phyloP scores from a whole-genome alignment of 2,113 vertebrate genomes.

The Gnathonemus longibarbis region DNA sequence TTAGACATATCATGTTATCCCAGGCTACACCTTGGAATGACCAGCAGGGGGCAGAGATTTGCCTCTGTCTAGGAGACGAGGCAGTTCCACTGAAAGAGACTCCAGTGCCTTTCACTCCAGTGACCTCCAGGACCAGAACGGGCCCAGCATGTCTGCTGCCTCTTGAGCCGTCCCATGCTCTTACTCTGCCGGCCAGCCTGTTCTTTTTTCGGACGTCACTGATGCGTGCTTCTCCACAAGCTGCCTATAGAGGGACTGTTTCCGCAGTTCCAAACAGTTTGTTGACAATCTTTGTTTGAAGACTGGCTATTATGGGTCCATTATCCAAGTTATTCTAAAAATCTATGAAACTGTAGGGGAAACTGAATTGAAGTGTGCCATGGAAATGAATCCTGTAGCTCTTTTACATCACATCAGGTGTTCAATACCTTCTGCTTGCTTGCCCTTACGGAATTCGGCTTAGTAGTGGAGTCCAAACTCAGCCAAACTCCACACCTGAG shows the following conservation, averaged over 20 bases:
- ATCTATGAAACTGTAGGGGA: not conserved
- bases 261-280: not conserved
- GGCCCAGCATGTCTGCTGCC: not conserved
- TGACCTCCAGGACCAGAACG: constrained; percentile 30
- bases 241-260: not conserved
- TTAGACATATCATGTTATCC: constrained; percentile 17
- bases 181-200: not conserved
- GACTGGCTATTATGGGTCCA: not conserved
- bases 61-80: constrained; percentile 8
- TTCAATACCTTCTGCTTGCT: not conserved
- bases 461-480: not conserved
- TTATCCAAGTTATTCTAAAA: not conserved
- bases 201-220: not conserved
- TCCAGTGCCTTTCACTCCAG: constrained; percentile 65
- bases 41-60: constrained; percentile 4
- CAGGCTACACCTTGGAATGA: not conserved
- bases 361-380: not conserved
- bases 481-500: not conserved
- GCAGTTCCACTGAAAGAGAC: constrained; percentile 61
- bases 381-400: not conserved
- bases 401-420: not conserved
- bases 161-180: not conserved
- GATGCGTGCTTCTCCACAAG: not conserved
- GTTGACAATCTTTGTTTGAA: not conserved
- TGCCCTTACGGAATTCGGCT: not conserved